Evolutionary conservation across 2,797 vertebrate species (phyloP).

Genomic region (Acrocephalus scirpaceus): DNA sequence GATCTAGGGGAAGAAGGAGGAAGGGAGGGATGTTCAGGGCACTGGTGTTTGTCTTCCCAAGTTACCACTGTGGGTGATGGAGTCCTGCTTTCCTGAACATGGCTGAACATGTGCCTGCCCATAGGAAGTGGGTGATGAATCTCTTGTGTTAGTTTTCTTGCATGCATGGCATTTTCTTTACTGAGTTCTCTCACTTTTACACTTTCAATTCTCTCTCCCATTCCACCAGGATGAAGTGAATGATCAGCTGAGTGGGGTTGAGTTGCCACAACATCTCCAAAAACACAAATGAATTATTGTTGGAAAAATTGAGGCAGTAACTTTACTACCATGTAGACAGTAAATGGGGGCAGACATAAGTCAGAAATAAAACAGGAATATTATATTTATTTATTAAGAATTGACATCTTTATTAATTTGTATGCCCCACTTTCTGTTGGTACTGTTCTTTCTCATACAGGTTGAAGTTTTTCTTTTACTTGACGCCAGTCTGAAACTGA

Average conservation of each 20-base stretch:
- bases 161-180: not conserved
- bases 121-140: not conserved
- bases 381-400: not conserved
- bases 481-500: not conserved
- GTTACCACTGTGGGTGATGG: not conserved
- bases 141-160: not conserved
- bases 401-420: not conserved
- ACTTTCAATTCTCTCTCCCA: not conserved
- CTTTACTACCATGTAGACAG: not conserved
- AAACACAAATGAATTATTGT: not conserved
- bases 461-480: slow-evolving; percentile 1
- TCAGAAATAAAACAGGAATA: not conserved
- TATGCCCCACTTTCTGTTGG: not conserved
- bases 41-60: not conserved
- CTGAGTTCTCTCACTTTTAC: not conserved
- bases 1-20: not conserved
- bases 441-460: not conserved
- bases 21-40: not conserved
- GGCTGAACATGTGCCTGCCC: not conserved
- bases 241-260: not conserved
- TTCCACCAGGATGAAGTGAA: not conserved
- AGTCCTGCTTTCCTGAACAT: not conserved
- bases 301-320: not conserved
- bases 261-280: not conserved
- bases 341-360: not conserved